Base-by-base conservation (phyloP, 2,797 vertebrate species). In the Carapus acus region DNA sequence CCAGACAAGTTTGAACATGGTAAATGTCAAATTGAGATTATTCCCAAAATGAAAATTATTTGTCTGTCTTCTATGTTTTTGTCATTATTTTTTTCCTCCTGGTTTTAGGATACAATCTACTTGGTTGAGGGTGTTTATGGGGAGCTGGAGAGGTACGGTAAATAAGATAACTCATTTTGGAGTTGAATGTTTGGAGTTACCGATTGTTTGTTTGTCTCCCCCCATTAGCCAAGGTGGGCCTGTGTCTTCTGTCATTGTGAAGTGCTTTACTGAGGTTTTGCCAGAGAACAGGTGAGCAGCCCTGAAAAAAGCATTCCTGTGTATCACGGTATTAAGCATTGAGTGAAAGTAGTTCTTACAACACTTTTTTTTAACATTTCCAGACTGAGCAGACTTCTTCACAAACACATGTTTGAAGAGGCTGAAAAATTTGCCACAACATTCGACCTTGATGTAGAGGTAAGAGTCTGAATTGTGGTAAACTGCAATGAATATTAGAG, bases 251-350 rank as follows among this genome's bases (percentile, higher is more conserved):
- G 74, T 97, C 45, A 89, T 92, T 14, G 76, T 98, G 72, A 87
- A 91, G 82, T 92, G 91, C 77, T 90, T 99, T 76, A 97, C 94
- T n/a, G 96, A 99, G 86, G 92, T 94, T 62, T 86, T 98, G 60
- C 96, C 96, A 6, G 96, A 98, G 81, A 97, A 95, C 63, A 94
- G 94, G 96, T 96, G 60, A 3, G 19, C 33, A 0, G 16, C 27
- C 52, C 37, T 46, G 20, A 14, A 27, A 9, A 27, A 20, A 23
- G 1, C 7, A 43, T 17, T 8, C 8, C 1, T 52, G 6, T 11
- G 12, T 18, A 16, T 16, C 53, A 4, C 2, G 18, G 12, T 49
- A 33, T 22, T 27, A 4, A 27, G 9, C 24, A 27, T 27, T 4
- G 2, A 49, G 19, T 4, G 43, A 42, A 31, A 17, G 41, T 58